A percentile compares a stretch with the other conserved stretches of the same genome.
Evolutionary conservation across 2,888 invertebrate species (phyloP).

Genomic region (Conchocele bisecta): DNA sequence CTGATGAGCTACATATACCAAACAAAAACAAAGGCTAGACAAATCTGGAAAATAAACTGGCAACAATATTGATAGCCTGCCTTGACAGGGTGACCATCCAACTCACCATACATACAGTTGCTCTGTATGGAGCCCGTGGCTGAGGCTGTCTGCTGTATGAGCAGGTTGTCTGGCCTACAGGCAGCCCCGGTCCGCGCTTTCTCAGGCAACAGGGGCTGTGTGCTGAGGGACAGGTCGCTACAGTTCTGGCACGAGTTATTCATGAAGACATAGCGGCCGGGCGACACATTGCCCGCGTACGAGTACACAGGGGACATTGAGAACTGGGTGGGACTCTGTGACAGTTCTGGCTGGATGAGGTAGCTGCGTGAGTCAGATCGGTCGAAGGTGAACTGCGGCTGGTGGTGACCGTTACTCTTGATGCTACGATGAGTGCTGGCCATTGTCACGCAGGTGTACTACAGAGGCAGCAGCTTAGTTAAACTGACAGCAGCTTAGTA

Average conservation of each 20-base stretch:
- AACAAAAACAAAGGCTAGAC: too few species aligned
- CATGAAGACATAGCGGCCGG: constrained; percentile 4
- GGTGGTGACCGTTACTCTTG: too few species aligned
- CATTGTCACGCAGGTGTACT: too few species aligned
- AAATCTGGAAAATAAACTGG: too few species aligned
- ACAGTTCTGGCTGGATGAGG: constrained; percentile 45
- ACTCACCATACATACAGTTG: constrained; percentile 19
- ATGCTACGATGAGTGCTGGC: too few species aligned
- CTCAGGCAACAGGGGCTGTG: not conserved
- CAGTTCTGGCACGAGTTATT: constrained; percentile 15
- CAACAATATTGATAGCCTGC: too few species aligned
- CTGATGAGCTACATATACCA: too few species aligned
- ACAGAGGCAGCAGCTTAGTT: too few species aligned
- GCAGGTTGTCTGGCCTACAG: constrained; percentile 4
- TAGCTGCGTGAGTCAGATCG: constrained; percentile 42
- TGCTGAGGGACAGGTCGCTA: constrained; percentile 3
- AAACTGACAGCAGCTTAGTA: too few species aligned
- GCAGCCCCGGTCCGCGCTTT: not conserved
- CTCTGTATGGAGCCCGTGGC: not conserved
- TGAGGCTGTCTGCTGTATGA: too few species aligned
- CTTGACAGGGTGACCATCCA: too few species aligned
- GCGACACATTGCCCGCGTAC: not conserved
- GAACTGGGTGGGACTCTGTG: constrained; percentile 39
- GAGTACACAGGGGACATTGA: constrained; percentile 32
- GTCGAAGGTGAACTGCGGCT: constrained; percentile 9